Evolutionary conservation across 1,140 invertebrate genomes (phyloP), one percentile per base, ranked within the genome.

Genomic region (Pseudomyrmex gracilis): DNA sequence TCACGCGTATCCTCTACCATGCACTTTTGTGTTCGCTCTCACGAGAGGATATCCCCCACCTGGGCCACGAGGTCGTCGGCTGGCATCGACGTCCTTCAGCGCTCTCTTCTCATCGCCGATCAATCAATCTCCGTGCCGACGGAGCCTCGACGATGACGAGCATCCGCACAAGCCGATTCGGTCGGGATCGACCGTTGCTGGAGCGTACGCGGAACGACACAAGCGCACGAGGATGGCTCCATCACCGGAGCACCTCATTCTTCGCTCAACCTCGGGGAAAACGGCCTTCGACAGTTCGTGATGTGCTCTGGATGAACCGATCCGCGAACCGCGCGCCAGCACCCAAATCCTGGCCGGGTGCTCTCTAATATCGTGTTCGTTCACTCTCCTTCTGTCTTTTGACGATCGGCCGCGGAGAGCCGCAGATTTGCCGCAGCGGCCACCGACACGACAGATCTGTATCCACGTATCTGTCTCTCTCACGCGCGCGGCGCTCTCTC

Each of bases 371-470:
- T 12, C 8, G 17, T n/a, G 9, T 73, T 17, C 57, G 43, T 70
- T 51, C 61, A 61, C 34, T 43, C 12, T 66, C 17, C 49, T 8
- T 24, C 12, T 9, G 34, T 70, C 43, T 80, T 15, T 61, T 64
- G 66, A 84, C 20, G 66, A 82, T 61, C 43, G 53, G 43, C 63
- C 47, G 45, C 71, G 71, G 85, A 89, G 89, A 82, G 85, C 90
- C 84, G 91, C 90, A 91, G 89, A 91, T 90, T 90, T 90, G 89
- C 89, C 90, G 90, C 90, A 91, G 89, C 90, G 90, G 88, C 85
- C 84, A 90, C 88, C 85, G 88, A 88, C 88, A 86, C 88, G 85
- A 88, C 73, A 82, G 84, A 86, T 86, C 85, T 86, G 86, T 88
- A 84, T 87, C 82, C 84, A 80, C 83, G 84, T 84, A 77, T 82